Percentiles rank a stretch among this genome's conserved stretches.
phyloP scores from a whole-genome alignment of 2,888 invertebrate genomes.

The Dynastes tityus region DNA sequence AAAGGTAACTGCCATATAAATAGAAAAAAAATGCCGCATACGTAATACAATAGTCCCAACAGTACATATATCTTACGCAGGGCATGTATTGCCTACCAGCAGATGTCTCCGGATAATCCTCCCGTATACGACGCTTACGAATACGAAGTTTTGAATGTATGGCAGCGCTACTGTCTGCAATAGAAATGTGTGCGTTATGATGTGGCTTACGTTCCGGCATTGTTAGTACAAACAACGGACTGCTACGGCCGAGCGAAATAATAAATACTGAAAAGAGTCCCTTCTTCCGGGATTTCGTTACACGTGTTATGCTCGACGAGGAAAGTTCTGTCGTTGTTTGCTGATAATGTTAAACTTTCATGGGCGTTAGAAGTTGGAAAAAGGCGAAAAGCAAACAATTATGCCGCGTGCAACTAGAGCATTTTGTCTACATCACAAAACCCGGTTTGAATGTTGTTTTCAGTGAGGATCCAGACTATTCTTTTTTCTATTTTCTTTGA shows the following conservation, averaged over 20 bases:
- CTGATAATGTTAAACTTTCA: not conserved
- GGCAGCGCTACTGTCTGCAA: not conserved
- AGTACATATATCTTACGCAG: conserved; percentile 1
- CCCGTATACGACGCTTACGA: not conserved
- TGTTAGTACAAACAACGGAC: conserved; percentile 1
- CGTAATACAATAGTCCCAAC: not conserved
- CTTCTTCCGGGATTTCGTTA: conserved; percentile 9
- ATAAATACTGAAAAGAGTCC: not conserved
- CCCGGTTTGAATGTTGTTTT: no score
- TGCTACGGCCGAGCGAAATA: conserved; percentile 7
- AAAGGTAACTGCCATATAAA: conserved; percentile 9
- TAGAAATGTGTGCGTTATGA: not conserved
- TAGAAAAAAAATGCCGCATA: conserved; percentile 8
- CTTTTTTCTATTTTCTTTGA: no score
- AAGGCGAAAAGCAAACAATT: no score
- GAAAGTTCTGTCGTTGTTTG: not conserved
- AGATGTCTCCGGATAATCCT: conserved; percentile 6
- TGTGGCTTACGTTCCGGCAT: not conserved
- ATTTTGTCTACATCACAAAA: no score
- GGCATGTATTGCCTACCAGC: not conserved
- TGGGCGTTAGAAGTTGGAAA: no score
- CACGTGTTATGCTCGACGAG: not conserved
- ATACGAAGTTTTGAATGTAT: conserved; percentile 2
- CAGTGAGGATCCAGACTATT: no score
- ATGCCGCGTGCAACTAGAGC: no score